These are phyloP conservation scores for Thripadectes ignobilis DNA, from an alignment of 2,797 vertebrate genomes.

Conservation along the genomic window DNA sequence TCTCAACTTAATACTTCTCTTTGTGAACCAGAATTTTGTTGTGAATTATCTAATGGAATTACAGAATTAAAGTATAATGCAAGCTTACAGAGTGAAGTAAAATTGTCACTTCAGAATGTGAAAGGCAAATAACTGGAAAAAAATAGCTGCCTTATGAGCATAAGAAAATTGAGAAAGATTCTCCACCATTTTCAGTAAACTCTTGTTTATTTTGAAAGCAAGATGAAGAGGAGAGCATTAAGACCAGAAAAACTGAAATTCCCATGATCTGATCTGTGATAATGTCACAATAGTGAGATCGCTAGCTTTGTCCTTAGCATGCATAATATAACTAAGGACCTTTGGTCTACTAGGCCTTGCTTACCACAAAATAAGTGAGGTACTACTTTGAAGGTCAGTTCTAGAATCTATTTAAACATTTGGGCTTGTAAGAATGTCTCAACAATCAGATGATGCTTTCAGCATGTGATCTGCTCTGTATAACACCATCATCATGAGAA, in stretches of 20 bases:
- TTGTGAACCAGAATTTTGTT: not conserved
- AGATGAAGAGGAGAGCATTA: not conserved
- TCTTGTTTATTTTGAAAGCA: not conserved
- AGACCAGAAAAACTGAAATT: not conserved
- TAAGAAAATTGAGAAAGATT: not conserved
- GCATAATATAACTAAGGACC: not conserved
- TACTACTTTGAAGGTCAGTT: not conserved
- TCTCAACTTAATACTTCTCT: not conserved
- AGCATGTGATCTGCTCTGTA: slow-evolving; percentile 2
- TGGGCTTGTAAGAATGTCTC: not conserved
- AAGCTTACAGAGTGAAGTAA: not conserved
- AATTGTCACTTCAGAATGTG: not conserved
- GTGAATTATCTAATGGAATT: not conserved
- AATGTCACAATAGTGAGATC: not conserved
- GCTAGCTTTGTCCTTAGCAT: not conserved
- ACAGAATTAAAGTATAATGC: not conserved
- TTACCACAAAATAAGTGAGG: not conserved
- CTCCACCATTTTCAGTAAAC: not conserved
- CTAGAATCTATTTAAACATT: not conserved
- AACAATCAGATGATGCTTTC: not conserved
- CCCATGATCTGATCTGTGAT: not conserved
- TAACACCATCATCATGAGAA: slow-evolving; percentile 47
- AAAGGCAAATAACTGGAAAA: not conserved
- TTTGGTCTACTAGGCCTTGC: not conserved
- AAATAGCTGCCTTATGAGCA: not conserved